Conservation (phyloP, 2,113 vertebrate species). For the Polypterus senegalus region DNA sequence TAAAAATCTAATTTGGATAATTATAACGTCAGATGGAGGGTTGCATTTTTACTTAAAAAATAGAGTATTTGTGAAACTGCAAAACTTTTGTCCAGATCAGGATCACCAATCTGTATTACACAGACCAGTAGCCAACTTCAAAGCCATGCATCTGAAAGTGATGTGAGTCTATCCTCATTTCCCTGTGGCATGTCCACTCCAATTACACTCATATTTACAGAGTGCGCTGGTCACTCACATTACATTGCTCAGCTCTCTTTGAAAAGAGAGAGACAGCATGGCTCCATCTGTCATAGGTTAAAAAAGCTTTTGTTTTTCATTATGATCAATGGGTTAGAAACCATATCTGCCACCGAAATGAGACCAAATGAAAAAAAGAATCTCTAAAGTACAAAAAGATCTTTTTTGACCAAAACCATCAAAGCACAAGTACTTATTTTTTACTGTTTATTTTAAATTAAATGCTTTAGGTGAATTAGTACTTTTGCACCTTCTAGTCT, state of each 20-base stretch:
- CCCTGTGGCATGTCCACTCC: slow-evolving; percentile 18
- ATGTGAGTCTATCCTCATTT: slow-evolving; percentile 25
- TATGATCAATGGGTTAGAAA: slow-evolving; percentile 31
- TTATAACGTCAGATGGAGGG: not conserved
- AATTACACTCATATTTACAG: slow-evolving; percentile 36
- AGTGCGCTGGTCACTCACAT: slow-evolving; percentile 27
- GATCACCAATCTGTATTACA: slow-evolving; percentile 29
- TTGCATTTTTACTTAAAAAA: slow-evolving; percentile 12
- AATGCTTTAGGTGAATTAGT: too few relatives aligned
- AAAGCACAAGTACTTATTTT: too few relatives aligned
- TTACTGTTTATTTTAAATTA: too few relatives aligned
- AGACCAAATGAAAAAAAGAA: too few relatives aligned
- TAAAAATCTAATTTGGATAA: too few relatives aligned
- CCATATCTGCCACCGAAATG: slow-evolving; percentile 5
- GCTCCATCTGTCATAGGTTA: slow-evolving; percentile 42
- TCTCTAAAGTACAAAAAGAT: too few relatives aligned
- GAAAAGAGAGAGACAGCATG: slow-evolving; percentile 35
- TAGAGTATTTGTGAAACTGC: slow-evolving; percentile 30
- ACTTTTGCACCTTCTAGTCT: too few relatives aligned
- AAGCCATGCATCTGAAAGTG: slow-evolving; percentile 26
- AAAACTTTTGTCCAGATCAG: slow-evolving; percentile 22
- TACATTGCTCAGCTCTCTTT: slow-evolving; percentile 36
- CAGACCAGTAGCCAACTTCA: slow-evolving; percentile 39
- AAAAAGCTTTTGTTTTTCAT: slow-evolving; percentile 40
- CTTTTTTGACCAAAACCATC: too few relatives aligned